Evolutionary conservation across 2,888 invertebrate genomes (phyloP).

Genomic region (Coleophora deauratella): DNA sequence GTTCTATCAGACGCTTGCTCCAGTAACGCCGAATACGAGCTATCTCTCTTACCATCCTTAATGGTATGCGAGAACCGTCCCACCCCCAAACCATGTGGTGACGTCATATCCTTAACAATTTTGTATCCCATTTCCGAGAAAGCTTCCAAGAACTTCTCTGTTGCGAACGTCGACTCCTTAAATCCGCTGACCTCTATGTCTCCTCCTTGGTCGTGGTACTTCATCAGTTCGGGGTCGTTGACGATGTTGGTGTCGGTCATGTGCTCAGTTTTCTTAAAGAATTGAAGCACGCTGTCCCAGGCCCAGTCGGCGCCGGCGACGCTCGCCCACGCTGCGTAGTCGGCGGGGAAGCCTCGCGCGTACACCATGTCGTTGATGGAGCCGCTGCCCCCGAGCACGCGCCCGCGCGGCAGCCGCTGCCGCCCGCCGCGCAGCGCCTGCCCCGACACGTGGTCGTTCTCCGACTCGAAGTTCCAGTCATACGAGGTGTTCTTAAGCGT

Average conservation of each 20-base stretch:
- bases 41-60: conserved; percentile 38
- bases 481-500: conserved; percentile 31
- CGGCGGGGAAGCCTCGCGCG: conserved; percentile 46
- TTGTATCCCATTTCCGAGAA: conserved; percentile 44
- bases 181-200: conserved; percentile 48
- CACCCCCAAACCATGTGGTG: conserved; percentile 41
- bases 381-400: conserved; percentile 52
- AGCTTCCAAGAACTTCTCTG: conserved; percentile 35
- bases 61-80: conserved; percentile 56
- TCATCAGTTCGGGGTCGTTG: conserved; percentile 32
- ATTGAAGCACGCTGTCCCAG: conserved; percentile 45
- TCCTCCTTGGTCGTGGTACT: conserved; percentile 39
- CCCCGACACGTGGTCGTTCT: conserved; percentile 35
- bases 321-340: conserved; percentile 52
- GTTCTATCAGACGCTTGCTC: conserved; percentile 26
- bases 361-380: conserved; percentile 59
- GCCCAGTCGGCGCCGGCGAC: conserved; percentile 37
- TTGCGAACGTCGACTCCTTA: conserved; percentile 22
- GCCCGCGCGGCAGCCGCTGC: conserved; percentile 49
- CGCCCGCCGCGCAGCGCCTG: conserved; percentile 37
- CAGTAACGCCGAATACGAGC: conserved; percentile 41
- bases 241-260: conserved; percentile 46
- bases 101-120: conserved; percentile 52
- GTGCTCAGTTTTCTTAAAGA: conserved; percentile 51
- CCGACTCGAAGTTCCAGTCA: conserved; percentile 57